Evolutionary conservation across 2,113 vertebrate species (phyloP).

Genomic region (Anguilla rostrata): DNA sequence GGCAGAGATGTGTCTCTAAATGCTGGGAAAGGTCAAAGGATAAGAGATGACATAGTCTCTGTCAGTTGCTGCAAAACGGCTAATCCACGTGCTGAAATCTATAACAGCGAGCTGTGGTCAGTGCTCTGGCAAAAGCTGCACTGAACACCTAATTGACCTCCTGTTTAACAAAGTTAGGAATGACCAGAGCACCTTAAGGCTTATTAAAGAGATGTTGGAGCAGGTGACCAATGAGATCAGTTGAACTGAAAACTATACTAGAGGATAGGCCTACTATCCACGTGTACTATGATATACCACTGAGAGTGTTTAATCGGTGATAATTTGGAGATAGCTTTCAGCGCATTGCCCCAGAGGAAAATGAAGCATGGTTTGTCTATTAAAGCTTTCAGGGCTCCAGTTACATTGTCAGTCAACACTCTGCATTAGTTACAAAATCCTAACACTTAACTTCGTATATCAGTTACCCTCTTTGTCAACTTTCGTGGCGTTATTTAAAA

Average conservation of each 20-base stretch:
- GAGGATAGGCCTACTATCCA: not conserved
- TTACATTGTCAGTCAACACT: not conserved
- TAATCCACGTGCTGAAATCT: constrained; percentile 47
- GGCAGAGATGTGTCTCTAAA: constrained; percentile 40
- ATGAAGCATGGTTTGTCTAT: not conserved
- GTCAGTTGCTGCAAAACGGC: constrained; percentile 63
- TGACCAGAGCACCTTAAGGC: constrained; percentile 23
- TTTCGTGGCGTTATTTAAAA: not conserved
- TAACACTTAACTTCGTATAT: not conserved
- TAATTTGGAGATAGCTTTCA: not conserved
- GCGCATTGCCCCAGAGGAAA: not conserved
- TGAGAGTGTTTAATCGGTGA: not conserved
- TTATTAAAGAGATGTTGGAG: constrained; percentile 36
- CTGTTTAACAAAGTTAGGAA: constrained; percentile 40
- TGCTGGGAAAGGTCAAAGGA: not conserved
- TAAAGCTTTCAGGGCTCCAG: not conserved
- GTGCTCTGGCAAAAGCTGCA: constrained; percentile 16
- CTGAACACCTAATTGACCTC: constrained; percentile 40
- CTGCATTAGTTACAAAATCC: not conserved
- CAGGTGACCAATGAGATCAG: not conserved
- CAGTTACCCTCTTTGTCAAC: not conserved
- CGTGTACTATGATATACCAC: not conserved
- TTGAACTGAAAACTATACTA: not conserved
- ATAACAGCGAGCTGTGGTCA: constrained; percentile 30
- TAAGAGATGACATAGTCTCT: constrained; percentile 47